Evolutionary conservation across 2,888 invertebrate genomes (phyloP).

Genomic region (Drosophila lutescens): DNA sequence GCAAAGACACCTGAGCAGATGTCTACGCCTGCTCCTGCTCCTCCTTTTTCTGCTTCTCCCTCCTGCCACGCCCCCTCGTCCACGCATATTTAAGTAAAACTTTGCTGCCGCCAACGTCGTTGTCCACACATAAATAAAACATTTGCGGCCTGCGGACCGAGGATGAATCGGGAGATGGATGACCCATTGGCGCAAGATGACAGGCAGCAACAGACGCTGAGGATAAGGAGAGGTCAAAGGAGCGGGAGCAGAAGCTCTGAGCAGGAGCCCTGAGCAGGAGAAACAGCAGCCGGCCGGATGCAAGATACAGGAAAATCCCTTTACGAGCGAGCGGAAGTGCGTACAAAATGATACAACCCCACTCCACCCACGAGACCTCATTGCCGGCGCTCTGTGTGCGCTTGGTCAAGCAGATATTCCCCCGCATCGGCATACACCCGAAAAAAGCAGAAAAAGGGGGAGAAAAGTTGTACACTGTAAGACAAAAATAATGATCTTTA

Average conservation of each 20-base stretch:
- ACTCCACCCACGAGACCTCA: conserved; percentile 30
- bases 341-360: conserved; percentile 75
- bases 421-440: conserved; percentile 31
- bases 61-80: conserved; percentile 14
- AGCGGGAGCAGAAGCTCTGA: background rate
- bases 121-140: conserved; percentile 81
- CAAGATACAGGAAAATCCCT: conserved; percentile 77
- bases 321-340: conserved; percentile 78
- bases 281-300: conserved; percentile 51
- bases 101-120: conserved; percentile 57
- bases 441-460: background rate
- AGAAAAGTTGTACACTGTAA: conserved; percentile 22
- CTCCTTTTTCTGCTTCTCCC: background rate
- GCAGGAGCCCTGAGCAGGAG: background rate
- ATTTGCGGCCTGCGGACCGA: conserved; percentile 75
- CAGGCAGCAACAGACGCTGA: conserved; percentile 50
- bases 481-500: background rate
- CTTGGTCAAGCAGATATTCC: conserved; percentile 78
- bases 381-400: conserved; percentile 53
- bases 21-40: conserved; percentile 17
- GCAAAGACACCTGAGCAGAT: conserved; percentile 59
- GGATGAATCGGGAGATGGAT: conserved; percentile 78
- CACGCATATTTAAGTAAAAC: conserved; percentile 75
- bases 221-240: conserved; percentile 16
- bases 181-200: conserved; percentile 81